Percentiles rank a stretch among this genome's conserved stretches.
phyloP scores from a whole-genome alignment of 2,113 vertebrate genomes.

The Rattus rattus region DNA sequence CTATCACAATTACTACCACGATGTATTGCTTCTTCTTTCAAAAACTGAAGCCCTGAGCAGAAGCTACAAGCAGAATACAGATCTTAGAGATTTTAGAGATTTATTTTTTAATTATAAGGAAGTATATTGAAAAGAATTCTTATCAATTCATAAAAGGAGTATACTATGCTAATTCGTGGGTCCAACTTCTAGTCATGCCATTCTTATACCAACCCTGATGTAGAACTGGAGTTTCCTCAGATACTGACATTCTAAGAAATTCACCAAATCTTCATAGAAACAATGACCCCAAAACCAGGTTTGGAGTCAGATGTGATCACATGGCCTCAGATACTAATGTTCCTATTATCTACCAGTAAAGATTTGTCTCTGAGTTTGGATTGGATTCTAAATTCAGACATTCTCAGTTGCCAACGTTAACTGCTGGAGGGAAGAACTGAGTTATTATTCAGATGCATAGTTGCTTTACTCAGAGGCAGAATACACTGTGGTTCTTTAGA shows the following conservation, averaged over 20 bases:
- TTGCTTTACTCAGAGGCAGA: conserved; percentile 63
- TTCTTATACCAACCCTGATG: background rate
- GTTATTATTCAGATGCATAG: conserved; percentile 70
- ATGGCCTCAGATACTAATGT: background rate
- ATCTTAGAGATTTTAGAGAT: background rate
- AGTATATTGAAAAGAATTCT: background rate
- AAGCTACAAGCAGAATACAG: background rate
- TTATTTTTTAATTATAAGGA: background rate
- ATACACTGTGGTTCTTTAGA: conserved; percentile 30
- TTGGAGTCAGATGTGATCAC: background rate
- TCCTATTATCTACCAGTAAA: background rate
- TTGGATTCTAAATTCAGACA: conserved; percentile 68
- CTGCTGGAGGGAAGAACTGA: conserved; percentile 68
- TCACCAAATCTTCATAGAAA: background rate
- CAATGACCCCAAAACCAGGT: background rate
- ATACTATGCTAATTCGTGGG: background rate
- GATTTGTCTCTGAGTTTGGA: conserved; percentile 4
- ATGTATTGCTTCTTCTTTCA: background rate
- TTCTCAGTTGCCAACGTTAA: conserved; percentile 57
- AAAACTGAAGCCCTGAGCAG: background rate
- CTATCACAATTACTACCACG: background rate
- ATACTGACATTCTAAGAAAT: background rate
- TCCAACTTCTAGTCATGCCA: background rate
- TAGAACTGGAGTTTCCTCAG: background rate
- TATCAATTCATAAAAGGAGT: background rate